Evolutionary conservation across 2,797 vertebrate genomes (phyloP), one percentile per base, ranked within the genome.

Genomic region (Phalanger gymnotis): DNA sequence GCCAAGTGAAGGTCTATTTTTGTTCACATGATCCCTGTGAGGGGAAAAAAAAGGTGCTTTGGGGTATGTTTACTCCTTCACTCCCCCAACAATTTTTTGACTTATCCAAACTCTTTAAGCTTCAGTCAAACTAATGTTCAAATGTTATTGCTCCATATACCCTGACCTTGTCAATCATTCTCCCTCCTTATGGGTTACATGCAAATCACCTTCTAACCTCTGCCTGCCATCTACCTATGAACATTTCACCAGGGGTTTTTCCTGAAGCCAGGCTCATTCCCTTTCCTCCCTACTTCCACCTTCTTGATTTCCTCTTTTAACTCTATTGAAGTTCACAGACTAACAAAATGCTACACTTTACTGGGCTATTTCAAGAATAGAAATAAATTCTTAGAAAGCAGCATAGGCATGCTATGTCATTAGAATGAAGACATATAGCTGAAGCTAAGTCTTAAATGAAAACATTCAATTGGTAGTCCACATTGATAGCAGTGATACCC

Each of bases 141-240:
- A 98, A 97, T 98, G 94, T n/a, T 97, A 95, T 92, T 95, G 96
- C 96, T 94, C 96, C 90, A 97, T 97, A 98, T 93, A 96, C 19
- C 92, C 90, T 98, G 98, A 98, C 98, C 95, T 98, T 98, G 96
- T 57, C 96, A 97, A 94, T 98, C 97, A 96, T 40, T 90, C 93
- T 58, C 94, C 90, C 96, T 98, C 53, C 91, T 96, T 89, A 90
- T 96, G 93, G 93, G 95, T 96, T 97, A 94, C 27, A 7, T 14
- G 53, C 93, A 81, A 61, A 90, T 4, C 89, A 92, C 90, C 81
- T 95, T 93, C 96, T 90, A 94, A 9, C 90, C 97, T 96, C 9
- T 96, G 5, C 19, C 96, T 92, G 90, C 3, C 34, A 2, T 57
- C 34, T 91, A 94, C 97, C 92, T 98, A 98, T 98, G 73, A 97